Evolutionary conservation across 30 jellyfish, hydroid and myxozoan genomes (phyloP), one percentile per base, ranked within the genome.

Genomic region (Aurelia coerulea): DNA sequence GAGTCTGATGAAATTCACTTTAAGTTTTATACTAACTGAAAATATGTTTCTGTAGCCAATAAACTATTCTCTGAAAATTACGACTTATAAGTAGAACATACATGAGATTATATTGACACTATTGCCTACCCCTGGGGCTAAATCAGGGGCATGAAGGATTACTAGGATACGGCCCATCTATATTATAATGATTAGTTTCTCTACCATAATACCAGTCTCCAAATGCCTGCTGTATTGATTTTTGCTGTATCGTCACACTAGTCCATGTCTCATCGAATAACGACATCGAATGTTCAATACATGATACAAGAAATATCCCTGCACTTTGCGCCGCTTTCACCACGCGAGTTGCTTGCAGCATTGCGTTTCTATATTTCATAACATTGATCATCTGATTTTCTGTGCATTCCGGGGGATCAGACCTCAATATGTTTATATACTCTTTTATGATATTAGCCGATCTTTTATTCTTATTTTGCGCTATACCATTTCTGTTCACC

Each of bases 371-470:
- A 69, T 95, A 95, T 65, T 90, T 88, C 98, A 95, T 90, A 3
- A 96, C 98, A 31, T 95, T 81, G 33, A 90, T 66, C 93, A 95
- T 90, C 37, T 95, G 97, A 15, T 59, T 82, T 34, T 90, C 99
- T 4, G 99, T 95, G 78, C 99, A 95, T 73, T 95, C 99, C 15
- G 99, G 99, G 9, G 99, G 99, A 67, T 95, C 99, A 46, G 99
- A 95, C 33, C 99, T 96, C 77, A 95, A 89, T 15, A 95, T 95
- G 80, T 85, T 88, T 31, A 95, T 95, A 42, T 95, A 95, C 59
- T 95, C 99, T 73, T 71, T 95, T 58, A 97, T 97, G 23, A 95
- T 95, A 74, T 96, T 95, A 58, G 97, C 89, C 12, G 99, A 90
- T 13, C 99, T 93, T 67, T 92, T 88, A 58, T 79, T 82, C 84